Base-by-base conservation (phyloP, 2,113 vertebrate species). In the Rhea pennata region DNA sequence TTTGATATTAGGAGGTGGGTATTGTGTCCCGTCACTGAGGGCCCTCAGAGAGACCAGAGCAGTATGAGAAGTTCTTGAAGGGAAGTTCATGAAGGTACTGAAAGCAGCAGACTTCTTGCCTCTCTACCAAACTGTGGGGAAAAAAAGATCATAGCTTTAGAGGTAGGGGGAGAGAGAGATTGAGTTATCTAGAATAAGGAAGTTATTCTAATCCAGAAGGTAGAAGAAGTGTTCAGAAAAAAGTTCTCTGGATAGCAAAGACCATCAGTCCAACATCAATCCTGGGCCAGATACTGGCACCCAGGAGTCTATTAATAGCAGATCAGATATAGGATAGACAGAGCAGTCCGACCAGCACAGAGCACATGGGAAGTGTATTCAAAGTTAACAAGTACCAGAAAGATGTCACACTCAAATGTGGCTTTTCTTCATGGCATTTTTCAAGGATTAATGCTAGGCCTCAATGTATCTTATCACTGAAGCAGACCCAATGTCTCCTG, bases 231-330 rank as follows among this genome's bases (percentile, higher is more conserved):
- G 2, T 78, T 81, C n/a, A 72, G 80, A 89, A 93, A 33, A 58
- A 53, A 31, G 53, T 59, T 51, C 21, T 5, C 26, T 33, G 75
- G n/a, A 8, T 58, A 79, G 51, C 11, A 64, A 19, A n/a, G 75
- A 24, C 19, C 74, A 0, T 0, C 53, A 54, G 40, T 4, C 59
- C n/a, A 78, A 31, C 31, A 74, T 69, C 66, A 65, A 0, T 84
- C 27, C 16, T 62, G 24, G 39, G 22, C 22, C 44, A 75, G 74
- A n/a, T 42, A 26, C 15, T 69, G 48, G 44, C 87, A 4, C 48
- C 44, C 8, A 24, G 3, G 3, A 12, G 8, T 82, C 20, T 67
- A 19, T 22, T n/a, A 6, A 15, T 31, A 42, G 33, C 59, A 88
- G 61, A 40, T 4, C 2, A 93, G 54, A 64, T 54, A 7, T 19